Evolutionary conservation across 2,888 invertebrate genomes (phyloP).

Genomic region (Andrena bicolor): DNA sequence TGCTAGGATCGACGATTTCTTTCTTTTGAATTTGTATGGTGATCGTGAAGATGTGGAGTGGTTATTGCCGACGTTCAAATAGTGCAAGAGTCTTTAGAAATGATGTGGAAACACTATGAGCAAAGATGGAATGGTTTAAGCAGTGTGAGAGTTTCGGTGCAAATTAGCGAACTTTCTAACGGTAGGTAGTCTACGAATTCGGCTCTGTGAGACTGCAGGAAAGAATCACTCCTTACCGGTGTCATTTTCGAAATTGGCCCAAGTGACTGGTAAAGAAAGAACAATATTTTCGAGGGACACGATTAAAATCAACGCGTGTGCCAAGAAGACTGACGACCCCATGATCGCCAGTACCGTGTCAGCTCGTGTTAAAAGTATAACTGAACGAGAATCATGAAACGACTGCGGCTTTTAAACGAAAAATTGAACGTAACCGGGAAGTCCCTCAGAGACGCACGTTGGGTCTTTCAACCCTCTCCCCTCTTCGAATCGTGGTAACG

Average conservation of each 20-base stretch:
- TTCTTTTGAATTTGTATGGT: not conserved
- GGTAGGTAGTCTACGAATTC: no score
- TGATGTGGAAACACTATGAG: not conserved
- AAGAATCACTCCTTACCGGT: constrained; percentile 43
- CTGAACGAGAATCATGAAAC: constrained; percentile 66
- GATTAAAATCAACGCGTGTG: not conserved
- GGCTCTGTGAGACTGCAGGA: not conserved
- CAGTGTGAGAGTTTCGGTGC: not conserved
- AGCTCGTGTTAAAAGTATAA: constrained; percentile 63
- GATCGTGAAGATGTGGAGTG: not conserved
- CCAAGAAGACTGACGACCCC: constrained; percentile 13
- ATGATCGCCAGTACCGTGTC: constrained; percentile 46
- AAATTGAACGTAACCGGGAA: constrained; percentile 73
- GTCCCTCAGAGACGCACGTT: constrained; percentile 71
- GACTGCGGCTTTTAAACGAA: constrained; percentile 76
- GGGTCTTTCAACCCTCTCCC: constrained; percentile 71
- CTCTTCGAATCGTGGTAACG: constrained; percentile 42
- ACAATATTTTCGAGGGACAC: not conserved
- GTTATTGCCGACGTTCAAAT: not conserved
- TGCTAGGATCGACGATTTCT: not conserved
- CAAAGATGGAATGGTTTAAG: not conserved
- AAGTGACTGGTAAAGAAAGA: constrained; percentile 17
- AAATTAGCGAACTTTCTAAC: not conserved
- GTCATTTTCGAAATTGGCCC: constrained; percentile 3
- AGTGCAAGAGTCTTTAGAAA: not conserved